Evolutionary conservation across 2,797 vertebrate species (phyloP), one percentile per base, ranked within the genome.

Genomic region (Taenioides sp.): DNA sequence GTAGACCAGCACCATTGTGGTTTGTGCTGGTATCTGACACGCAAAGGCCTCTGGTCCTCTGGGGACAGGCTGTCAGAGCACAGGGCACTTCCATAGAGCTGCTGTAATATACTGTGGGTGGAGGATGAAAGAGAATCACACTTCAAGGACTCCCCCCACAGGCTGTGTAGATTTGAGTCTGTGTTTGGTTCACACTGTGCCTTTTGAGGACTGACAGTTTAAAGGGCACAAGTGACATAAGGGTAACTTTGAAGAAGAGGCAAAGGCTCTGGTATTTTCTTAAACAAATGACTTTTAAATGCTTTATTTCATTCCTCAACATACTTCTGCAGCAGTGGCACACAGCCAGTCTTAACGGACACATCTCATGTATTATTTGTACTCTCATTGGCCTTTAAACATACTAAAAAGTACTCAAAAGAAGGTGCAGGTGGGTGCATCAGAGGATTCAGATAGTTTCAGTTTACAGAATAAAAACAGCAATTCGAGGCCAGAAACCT

Each of bases 91-190:
- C 34, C n/a, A 64, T 5, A 43, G 40, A 49, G 22, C 25, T 27
- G 43, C 43, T 50, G 27, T 18, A 16, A 43, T 17, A 25, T 9
- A 50, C 18, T 17, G 18, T 27, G 12, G 22, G 10, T 52, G 47
- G 25, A 34, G 27, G 65, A 55, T 69, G 69, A 73, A 63, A 75
- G 28, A 63, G 80, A 80, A 91, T 90, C 89, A 87, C 90, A 89
- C 91, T 89, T 92, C 87, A 90, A 87, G 81, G 90, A 85, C 83
- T 74, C 78, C 81, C 84, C 79, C 77, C 50, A 77, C 81, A 86
- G 86, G 70, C 79, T 88, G 85, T 86, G 79, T 86, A 73, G 80
- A 82, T 73, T n/a, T 67, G 76, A 81, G 73, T 11, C 88, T 86
- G 84, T 84, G 87, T 88, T 91, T 88, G 82, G 80, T 78, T 55